These are phyloP conservation scores for Heliothis virescens DNA, from an alignment of 1,140 invertebrate genomes.

Conservation along the genomic window DNA sequence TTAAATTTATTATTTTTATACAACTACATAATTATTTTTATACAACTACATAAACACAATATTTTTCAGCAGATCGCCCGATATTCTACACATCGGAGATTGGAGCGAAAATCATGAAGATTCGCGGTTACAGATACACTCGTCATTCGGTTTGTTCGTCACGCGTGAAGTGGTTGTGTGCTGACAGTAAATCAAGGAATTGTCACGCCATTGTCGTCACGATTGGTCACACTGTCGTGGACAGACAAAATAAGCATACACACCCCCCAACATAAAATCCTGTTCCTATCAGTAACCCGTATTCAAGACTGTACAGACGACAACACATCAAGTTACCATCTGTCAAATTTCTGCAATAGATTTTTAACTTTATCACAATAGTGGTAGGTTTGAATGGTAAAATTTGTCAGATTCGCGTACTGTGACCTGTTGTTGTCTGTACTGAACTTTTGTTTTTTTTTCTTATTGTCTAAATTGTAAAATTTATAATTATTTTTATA, in stretches of 20 bases:
- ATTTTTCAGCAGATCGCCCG: slow-evolving; percentile 71
- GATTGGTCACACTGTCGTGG: slow-evolving; percentile 76
- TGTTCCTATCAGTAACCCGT: slow-evolving; percentile 8
- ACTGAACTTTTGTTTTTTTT: too few relatives aligned
- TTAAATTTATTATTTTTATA: too few relatives aligned
- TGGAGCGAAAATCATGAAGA: slow-evolving; percentile 76
- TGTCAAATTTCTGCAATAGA: too few relatives aligned
- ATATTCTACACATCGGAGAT: slow-evolving; percentile 77
- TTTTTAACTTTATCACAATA: too few relatives aligned
- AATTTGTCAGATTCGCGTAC: too few relatives aligned
- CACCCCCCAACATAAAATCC: slow-evolving; percentile 67
- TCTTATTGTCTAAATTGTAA: too few relatives aligned
- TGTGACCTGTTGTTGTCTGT: too few relatives aligned
- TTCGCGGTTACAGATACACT: slow-evolving; percentile 76
- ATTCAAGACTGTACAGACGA: background rate
- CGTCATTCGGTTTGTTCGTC: slow-evolving; percentile 78
- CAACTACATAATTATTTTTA: too few relatives aligned
- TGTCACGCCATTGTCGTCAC: slow-evolving; percentile 79
- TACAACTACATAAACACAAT: background rate
- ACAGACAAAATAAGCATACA: slow-evolving; percentile 76
- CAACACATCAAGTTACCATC: background rate
- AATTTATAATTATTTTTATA: too few relatives aligned
- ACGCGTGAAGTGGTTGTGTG: slow-evolving; percentile 77
- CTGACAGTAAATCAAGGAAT: slow-evolving; percentile 71
- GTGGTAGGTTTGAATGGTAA: too few relatives aligned